Evolutionary conservation across 2,888 invertebrate species (phyloP), one percentile per base, ranked within the genome.

Genomic region (Melinaea marsaeus): DNA sequence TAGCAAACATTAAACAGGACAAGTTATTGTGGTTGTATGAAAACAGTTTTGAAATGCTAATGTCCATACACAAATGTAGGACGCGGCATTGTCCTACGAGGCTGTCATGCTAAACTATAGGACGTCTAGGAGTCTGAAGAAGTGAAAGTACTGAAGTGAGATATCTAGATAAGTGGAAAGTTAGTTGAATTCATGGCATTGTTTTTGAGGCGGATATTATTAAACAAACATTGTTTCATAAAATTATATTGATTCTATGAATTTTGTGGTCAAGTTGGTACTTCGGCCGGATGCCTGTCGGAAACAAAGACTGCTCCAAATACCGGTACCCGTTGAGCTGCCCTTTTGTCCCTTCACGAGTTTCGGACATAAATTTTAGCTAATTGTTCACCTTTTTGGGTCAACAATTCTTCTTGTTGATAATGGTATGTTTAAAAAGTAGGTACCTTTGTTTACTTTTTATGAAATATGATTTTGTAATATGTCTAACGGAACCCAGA

Each of bases 61-160:
- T 64, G 34, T 57, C 32, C 55, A 22, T 45, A 62, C 13, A 59
- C 5, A 22, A 13, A 62, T 62, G 58, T 63, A 7, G 61, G 62
- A 54, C 62, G 51, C 34, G 67, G 58, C 63, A 67, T 65, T 67
- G 67, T 67, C 58, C 55, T 35, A 56, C 59, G 67, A 67, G 65
- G 62, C 62, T 61, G 56, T 63, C 63, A 67, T 67, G 67, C 63
- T 65, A 67, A 67, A 63, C 45, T 37, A 3, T 42, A 42, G 42
- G 42, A 42, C 42, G 11, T 42, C 9, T 42, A 42, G 42, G 11
- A 42, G 9, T 42, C 7, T 42, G 42, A 42, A 42, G 11, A 42
- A 42, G 7, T 9, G 42, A 42, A 42, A 42, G 9, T 65, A 67
- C 47, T 65, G 62, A 59, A 13, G 13, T 56, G 47, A 22, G 47